phyloP scores from a whole-genome alignment of 2,113 vertebrate species.

The Dicaeum eximium region DNA sequence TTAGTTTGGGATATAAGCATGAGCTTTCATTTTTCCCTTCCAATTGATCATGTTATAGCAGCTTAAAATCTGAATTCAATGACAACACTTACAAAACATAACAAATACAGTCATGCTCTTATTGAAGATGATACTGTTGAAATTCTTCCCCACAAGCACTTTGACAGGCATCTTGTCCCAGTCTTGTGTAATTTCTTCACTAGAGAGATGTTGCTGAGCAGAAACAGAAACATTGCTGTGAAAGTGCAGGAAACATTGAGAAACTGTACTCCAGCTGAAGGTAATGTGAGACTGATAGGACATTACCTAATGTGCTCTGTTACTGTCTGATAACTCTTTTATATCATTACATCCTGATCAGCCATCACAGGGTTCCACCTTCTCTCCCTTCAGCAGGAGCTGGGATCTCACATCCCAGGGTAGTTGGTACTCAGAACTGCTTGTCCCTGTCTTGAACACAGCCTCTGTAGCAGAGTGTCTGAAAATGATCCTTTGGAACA shows the following conservation, averaged over 20 bases:
- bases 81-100: slow-evolving; percentile 84
- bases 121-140: slow-evolving; percentile 84
- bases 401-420: not conserved
- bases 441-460: not conserved
- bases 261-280: not conserved
- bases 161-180: slow-evolving; percentile 88
- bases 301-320: not conserved
- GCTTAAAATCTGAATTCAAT: not conserved
- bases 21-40: not conserved
- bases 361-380: not conserved
- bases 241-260: not conserved
- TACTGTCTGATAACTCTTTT: not conserved
- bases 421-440: not conserved
- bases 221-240: slow-evolving; percentile 12
- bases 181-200: slow-evolving; percentile 82
- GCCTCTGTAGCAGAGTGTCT: not conserved
- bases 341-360: not conserved
- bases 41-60: not conserved
- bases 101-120: slow-evolving; percentile 83
- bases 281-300: not conserved
- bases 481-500: not conserved
- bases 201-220: slow-evolving; percentile 81
- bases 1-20: not conserved
- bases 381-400: not conserved
- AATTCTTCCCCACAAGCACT: slow-evolving; percentile 86